Base-by-base conservation (phyloP, 2,797 vertebrate genomes). In the Chrysolophus pictus region DNA sequence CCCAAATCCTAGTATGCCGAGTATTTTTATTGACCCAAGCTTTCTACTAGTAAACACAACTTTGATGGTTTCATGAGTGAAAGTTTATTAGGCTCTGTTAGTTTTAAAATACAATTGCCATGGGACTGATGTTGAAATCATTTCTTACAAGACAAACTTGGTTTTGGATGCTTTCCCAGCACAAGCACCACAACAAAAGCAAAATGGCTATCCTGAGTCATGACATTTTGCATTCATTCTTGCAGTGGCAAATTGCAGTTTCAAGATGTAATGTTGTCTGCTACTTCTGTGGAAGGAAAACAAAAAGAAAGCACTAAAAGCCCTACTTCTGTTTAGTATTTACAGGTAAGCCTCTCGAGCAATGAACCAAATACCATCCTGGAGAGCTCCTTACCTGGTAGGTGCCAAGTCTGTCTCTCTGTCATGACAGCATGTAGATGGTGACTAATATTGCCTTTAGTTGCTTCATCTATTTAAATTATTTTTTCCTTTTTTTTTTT, bases 11-110 rank as follows among this genome's bases (percentile, higher is more conserved):
- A 77, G 91, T 14, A 23, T 42, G 51, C 64, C 47, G 93, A 95
- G 92, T 80, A 64, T 95, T 97, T 97, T 96, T 97, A 96, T 91
- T 94, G 93, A 95, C 95, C 95, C 10, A 44, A 92, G 92, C 83
- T 86, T 83, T 95, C 90, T 90, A 82, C 86, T 95, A 87, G 90
- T 94, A 94, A 96, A 97, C 93, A 96, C 82, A 95, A 96, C 93
- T 96, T 96, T 91, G 95, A 86, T 94, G 88, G 60, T 79, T 92
- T 90, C 85, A 78, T 85, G 93, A 96, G 86, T 94, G 94, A 89
- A 96, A 96, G 90, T 95, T 96, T 97, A 95, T 97, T 96, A 81
- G 92, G 59, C 80, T 94, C 59, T 91, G 91, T 93, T 94, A 91
- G 91, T 90, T 95, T 95, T 94, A 96, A 96, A 96, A 95, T 91